Conservation (phyloP, 2,888 invertebrate genomes). For the Andricus curvator region DNA sequence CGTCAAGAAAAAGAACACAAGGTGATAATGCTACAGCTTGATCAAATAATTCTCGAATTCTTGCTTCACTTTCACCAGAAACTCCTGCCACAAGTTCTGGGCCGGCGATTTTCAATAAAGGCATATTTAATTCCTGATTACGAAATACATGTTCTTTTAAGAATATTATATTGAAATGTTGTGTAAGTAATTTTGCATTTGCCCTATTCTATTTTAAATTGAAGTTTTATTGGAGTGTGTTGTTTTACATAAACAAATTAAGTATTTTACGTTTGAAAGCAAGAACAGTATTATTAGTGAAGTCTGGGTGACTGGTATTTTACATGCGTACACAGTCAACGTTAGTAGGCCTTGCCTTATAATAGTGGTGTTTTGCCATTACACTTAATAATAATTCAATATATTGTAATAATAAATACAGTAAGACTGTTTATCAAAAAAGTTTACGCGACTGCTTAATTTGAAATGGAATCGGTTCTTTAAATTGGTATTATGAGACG, state of each 20-base stretch:
- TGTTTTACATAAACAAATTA: no score
- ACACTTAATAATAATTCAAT: no score
- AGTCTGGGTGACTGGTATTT: no score
- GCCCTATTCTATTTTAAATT: neutral
- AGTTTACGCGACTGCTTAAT: neutral
- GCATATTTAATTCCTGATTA: constrained; percentile 87
- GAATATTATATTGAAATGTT: neutral
- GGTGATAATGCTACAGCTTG: constrained; percentile 88
- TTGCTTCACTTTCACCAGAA: constrained; percentile 96
- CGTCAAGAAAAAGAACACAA: constrained; percentile 95
- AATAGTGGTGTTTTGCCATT: no score
- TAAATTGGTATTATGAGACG: neutral
- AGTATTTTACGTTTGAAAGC: no score
- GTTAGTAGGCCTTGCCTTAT: no score
- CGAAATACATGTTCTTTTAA: neutral
- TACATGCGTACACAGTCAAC: no score
- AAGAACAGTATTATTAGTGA: no score
- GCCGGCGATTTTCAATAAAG: constrained; percentile 92
- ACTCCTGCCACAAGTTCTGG: constrained; percentile 96
- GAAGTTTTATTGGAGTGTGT: no score
- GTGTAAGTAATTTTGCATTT: neutral
- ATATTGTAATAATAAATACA: no score
- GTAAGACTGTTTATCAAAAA: no score
- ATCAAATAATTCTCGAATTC: constrained; percentile 94
- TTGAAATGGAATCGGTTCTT: neutral